These are phyloP conservation scores for Pentalonia nigronervosa DNA, from an alignment of 1,140 invertebrate genomes.

Conservation along the genomic window DNA sequence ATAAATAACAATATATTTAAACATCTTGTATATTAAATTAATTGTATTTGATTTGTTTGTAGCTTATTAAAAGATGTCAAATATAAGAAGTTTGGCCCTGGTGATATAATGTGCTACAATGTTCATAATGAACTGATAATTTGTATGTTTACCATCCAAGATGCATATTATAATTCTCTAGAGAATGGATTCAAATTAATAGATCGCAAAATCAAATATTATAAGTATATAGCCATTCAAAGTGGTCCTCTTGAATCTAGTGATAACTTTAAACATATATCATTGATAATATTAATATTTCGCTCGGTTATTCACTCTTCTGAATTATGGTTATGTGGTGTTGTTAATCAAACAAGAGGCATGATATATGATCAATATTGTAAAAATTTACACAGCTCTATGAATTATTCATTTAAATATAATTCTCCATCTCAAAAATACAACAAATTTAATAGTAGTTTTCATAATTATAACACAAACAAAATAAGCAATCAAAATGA, in stretches of 20 bases:
- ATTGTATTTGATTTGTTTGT: neutral
- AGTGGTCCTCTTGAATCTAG: neutral
- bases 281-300: neutral
- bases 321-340: constrained; percentile 42
- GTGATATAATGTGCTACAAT: neutral
- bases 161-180: neutral
- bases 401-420: neutral
- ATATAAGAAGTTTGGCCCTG: neutral
- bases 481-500: neutral
- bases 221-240: constrained; percentile 25
- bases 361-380: constrained; percentile 20
- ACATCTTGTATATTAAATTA: neutral
- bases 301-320: neutral
- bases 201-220: neutral
- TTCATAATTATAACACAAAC: neutral
- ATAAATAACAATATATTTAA: neutral
- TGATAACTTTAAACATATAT: neutral
- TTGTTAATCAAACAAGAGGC: neutral
- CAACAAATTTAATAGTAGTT: neutral
- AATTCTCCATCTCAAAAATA: neutral
- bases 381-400: neutral
- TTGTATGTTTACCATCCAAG: neutral
- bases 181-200: neutral
- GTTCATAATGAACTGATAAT: neutral
- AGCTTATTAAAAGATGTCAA: neutral